Evolutionary conservation across 2,113 vertebrate species (phyloP), one percentile per base, ranked within the genome.

Genomic region (Rhizomys pruinosus): DNA sequence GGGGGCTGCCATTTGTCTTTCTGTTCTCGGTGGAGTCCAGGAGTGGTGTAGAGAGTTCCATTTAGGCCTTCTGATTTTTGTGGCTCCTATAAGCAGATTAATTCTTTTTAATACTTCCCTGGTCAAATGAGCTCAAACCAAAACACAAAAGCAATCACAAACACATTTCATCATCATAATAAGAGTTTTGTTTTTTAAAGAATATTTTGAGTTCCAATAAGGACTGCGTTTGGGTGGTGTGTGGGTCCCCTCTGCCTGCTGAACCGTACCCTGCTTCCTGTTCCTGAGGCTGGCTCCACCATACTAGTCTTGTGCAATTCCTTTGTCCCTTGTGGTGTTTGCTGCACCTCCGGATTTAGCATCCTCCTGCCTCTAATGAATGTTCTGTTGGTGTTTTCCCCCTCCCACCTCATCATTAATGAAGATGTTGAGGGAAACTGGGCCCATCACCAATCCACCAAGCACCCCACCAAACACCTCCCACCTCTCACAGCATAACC

Each of bases 371-470:
- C 69, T 92, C 93, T 95, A 95, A 86, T 95, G 87, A 97, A 95
- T 19, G 55, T 82, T 76, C 77, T 93, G 84, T 34, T 85, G 80
- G 90, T 94, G 91, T 84, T 95, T 64, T 91, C 81, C 79, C 69
- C 93, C 97, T 96, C 91, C 93, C 78, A 91, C 94, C 55, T 95
- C 91, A 7, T 97, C 95, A 93, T 95, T 96, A 96, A 95, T 97
- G 80, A 94, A 95, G 85, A 92, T 87, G 71, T 64, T 77, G 69
- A 85, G 71, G 74, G 87, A 97, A 96, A 79, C 89, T 44, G 91
- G 96, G 95, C 89, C 94, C 93, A 84, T 96, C 94, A 95, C 89
- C 93, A 82, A 90, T 44, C 80, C 87, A 13, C 32, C 57, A 59
- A 77, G 90, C 90, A 90, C 86, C 88, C 95, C 79, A 32, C 92